Percentiles rank a stretch among this genome's conserved stretches.
phyloP scores from a whole-genome alignment of 1,140 invertebrate genomes.

The Tetramorium alpestre region DNA sequence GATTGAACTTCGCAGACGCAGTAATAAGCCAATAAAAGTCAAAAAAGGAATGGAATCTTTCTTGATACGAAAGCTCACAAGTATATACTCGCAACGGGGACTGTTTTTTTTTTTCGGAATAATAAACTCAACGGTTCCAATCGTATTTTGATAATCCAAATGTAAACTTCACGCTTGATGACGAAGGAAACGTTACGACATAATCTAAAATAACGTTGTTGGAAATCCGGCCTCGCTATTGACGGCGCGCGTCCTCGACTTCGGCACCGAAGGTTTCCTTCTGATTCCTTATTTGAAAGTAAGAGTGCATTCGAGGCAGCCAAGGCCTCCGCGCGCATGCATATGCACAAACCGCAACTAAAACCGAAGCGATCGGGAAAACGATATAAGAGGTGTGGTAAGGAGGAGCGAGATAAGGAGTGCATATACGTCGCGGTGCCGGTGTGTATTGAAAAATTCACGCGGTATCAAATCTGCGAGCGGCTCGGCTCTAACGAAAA shows the following conservation, averaged over 20 bases:
- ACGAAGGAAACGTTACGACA: background rate
- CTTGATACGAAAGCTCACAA: background rate
- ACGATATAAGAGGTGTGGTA: background rate
- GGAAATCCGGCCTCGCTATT: slow-evolving; percentile 17
- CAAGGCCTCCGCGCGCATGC: slow-evolving; percentile 14
- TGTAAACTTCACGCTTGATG: background rate
- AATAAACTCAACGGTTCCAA: background rate
- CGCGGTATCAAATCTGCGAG: background rate
- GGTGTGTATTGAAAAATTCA: background rate
- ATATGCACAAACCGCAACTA: slow-evolving; percentile 27
- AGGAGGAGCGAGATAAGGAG: slow-evolving; percentile 17
- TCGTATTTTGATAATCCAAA: background rate
- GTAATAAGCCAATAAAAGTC: background rate
- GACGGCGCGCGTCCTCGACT: background rate
- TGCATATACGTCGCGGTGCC: too few species aligned
- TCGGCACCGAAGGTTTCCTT: background rate
- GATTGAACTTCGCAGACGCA: background rate
- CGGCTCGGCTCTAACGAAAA: slow-evolving; percentile 4
- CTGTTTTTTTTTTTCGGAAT: background rate
- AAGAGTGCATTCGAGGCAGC: slow-evolving; percentile 22
- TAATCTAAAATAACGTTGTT: background rate
- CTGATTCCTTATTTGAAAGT: slow-evolving; percentile 5
- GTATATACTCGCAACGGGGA: background rate
- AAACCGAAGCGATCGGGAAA: slow-evolving; percentile 28
- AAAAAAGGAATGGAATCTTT: background rate